A percentile compares a stretch with the other conserved stretches of the same genome.
These are phyloP conservation scores for Calephelis virginiensis DNA, from an alignment of 1,140 invertebrate species.

Conservation along the genomic window DNA sequence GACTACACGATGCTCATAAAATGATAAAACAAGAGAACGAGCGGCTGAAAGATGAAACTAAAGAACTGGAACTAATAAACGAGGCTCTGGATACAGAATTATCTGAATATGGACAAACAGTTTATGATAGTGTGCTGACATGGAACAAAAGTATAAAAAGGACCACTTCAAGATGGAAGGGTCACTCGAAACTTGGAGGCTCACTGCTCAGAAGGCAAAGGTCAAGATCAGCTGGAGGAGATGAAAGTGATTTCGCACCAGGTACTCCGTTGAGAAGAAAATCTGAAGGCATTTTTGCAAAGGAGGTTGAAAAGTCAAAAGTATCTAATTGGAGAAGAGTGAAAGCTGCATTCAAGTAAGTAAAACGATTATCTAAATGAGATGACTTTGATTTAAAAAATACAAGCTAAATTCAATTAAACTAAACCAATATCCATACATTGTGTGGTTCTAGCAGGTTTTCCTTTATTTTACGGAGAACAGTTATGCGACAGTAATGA, in stretches of 20 bases:
- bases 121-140: constrained; percentile 78
- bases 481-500: too few relatives aligned
- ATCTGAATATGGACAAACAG: constrained; percentile 79
- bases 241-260: constrained; percentile 64
- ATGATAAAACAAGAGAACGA: constrained; percentile 68
- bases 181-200: constrained; percentile 66
- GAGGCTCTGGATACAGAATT: constrained; percentile 74
- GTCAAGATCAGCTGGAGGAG: constrained; percentile 71
- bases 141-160: constrained; percentile 71
- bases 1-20: constrained; percentile 80
- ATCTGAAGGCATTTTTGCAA: constrained; percentile 60
- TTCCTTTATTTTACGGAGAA: too few relatives aligned
- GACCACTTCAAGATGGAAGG: constrained; percentile 70
- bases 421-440: too few relatives aligned
- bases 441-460: too few relatives aligned
- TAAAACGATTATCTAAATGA: background rate
- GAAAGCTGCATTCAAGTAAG: constrained; percentile 88
- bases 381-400: too few relatives aligned
- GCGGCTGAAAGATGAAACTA: constrained; percentile 53
- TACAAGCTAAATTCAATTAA: too few relatives aligned
- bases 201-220: constrained; percentile 71
- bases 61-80: constrained; percentile 61
- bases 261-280: constrained; percentile 59
- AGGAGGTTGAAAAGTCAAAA: constrained; percentile 76
- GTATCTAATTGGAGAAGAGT: constrained; percentile 91